Evolutionary conservation across 1,140 invertebrate species (phyloP), one percentile per base, ranked within the genome.

Genomic region (Leptinotarsa undecemlineata): DNA sequence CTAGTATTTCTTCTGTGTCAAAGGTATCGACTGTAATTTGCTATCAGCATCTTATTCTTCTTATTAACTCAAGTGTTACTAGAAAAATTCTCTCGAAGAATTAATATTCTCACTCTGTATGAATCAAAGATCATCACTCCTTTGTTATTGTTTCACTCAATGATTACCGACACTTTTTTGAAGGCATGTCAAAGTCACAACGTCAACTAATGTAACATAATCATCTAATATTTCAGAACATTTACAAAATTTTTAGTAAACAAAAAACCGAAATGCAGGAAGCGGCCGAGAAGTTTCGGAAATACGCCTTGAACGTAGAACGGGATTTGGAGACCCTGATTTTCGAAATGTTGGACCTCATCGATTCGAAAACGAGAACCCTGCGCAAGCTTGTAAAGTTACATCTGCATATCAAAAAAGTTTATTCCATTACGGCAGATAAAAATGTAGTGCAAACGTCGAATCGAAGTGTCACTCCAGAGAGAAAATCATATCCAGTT

Each of bases 271-370:
- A 23, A 23, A 64, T 64, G 63, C 63, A 64, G 20, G 63, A 64
- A 64, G 63, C 63, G 11, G 63, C 63, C 20, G 20, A 64, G 4
- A 64, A 21, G 20, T 64, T 64, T 20, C 63, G 63, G 11, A 64
- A 64, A 64, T 64, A 64, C 26, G 63, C 20, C 20, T 20, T 33
- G 14, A 64, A 64, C 21, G 63, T 64, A 26, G 63, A 64, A 64
- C 63, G 63, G 14, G 63, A 64, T 20, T 19, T 64, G 20, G 63
- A 64, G 20, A 64, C 63, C 17, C 20, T 64, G 26, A 33, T 64
- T 64, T 64, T 64, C 63, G 63, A 64, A 64, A 64, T 64, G 63
- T 21, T 64, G 6, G 63, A 64, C 26, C 63, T 64, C 20, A 64
- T 64, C 15, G 63, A 64, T 20, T 64, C 63, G 17, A 64, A 64